phyloP scores from a whole-genome alignment of 2,113 vertebrate genomes.

The Acrocephalus arundinaceus region DNA sequence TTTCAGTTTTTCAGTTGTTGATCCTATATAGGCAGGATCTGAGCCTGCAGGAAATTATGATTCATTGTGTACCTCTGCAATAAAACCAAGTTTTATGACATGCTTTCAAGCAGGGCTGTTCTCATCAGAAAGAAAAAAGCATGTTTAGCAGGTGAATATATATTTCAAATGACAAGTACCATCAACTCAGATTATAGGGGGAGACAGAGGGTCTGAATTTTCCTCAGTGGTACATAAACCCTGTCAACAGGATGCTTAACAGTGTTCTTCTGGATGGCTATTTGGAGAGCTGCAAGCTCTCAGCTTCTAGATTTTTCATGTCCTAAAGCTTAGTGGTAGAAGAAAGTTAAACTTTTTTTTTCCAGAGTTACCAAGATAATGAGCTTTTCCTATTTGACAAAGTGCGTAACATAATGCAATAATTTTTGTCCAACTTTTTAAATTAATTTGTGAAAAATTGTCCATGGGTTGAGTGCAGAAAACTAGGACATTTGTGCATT shows the following conservation, averaged over 20 bases:
- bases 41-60: not conserved
- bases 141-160: not conserved
- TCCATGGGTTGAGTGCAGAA: not conserved
- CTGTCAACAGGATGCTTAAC: not conserved
- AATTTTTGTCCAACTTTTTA: not conserved
- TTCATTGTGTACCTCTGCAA: not conserved
- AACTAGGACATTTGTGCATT: fast-evolving
- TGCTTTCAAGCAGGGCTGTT: not conserved
- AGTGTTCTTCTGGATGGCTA: not conserved
- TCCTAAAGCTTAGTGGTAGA: not conserved
- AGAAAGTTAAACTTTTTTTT: not conserved
- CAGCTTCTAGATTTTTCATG: not conserved
- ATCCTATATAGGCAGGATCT: not conserved
- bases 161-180: not conserved
- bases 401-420: not conserved
- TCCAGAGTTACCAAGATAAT: not conserved
- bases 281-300: not conserved
- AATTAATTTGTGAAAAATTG: not conserved
- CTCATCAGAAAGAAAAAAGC: not conserved
- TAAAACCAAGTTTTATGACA: not conserved
- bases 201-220: not conserved
- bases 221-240: not conserved
- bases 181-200: not conserved
- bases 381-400: not conserved
- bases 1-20: not conserved